Conservation (phyloP, 1,140 invertebrate species). For the Bombus haemorrhoidalis region DNA sequence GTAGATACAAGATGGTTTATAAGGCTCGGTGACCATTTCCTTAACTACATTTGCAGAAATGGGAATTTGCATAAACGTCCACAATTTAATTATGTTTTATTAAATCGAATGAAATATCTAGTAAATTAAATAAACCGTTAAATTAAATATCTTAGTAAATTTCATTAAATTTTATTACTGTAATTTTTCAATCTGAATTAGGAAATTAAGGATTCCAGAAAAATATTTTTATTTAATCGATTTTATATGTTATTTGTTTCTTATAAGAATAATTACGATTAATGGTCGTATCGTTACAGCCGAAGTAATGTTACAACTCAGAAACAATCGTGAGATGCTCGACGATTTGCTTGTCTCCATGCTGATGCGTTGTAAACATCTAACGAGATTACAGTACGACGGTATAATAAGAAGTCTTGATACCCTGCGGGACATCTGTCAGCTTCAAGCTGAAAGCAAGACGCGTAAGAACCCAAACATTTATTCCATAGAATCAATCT, state of each 20-base stretch:
- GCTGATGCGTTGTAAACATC: slow-evolving; percentile 76
- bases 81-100: too few species aligned
- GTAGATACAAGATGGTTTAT: too few species aligned
- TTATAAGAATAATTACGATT: background rate
- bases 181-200: too few species aligned
- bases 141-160: too few species aligned
- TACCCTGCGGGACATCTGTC: slow-evolving; percentile 78
- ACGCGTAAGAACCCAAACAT: slow-evolving; percentile 66
- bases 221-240: background rate
- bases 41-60: too few species aligned
- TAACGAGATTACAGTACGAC: slow-evolving; percentile 79
- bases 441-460: slow-evolving; percentile 75
- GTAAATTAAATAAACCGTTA: too few species aligned
- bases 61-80: too few species aligned
- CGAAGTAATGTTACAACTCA: slow-evolving; percentile 79
- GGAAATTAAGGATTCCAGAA: too few species aligned
- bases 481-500: background rate
- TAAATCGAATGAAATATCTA: too few species aligned
- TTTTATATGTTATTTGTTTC: background rate
- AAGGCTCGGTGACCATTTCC: too few species aligned
- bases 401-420: slow-evolving; percentile 79
- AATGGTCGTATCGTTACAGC: slow-evolving; percentile 53
- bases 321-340: slow-evolving; percentile 79
- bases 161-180: too few species aligned
- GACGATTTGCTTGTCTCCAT: slow-evolving; percentile 80